A percentile compares a stretch with the other conserved stretches of the same genome.
phyloP scores from a whole-genome alignment of 92 coral and sea anemone species.

The Heteractis magnifica region DNA sequence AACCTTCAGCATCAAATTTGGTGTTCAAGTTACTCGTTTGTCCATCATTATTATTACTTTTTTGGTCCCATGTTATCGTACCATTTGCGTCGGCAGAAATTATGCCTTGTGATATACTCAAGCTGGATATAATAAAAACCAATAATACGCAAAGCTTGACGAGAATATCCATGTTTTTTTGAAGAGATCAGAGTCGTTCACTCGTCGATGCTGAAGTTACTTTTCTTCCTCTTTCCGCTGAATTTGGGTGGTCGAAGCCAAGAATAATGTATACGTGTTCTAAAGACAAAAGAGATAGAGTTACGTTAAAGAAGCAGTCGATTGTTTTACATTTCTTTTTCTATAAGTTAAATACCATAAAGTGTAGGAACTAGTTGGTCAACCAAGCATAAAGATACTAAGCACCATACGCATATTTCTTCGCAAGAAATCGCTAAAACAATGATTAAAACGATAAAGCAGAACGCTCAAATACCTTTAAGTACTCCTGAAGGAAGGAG shows the following conservation, averaged over 20 bases:
- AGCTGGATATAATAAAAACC: conserved; percentile 5
- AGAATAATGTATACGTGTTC: conserved; percentile 8
- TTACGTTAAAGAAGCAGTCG: background rate
- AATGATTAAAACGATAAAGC: background rate
- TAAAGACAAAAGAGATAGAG: background rate
- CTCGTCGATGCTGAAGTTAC: background rate
- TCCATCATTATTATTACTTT: background rate
- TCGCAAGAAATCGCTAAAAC: background rate
- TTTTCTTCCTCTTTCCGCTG: background rate
- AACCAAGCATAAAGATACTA: background rate
- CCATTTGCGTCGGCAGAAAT: background rate
- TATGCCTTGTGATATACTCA: conserved; percentile 4
- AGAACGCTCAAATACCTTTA: background rate
- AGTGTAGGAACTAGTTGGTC: background rate
- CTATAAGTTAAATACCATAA: background rate
- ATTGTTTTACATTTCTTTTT: background rate
- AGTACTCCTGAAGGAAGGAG: background rate
- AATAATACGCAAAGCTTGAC: conserved; percentile 14
- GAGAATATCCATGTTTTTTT: conserved; percentile 10
- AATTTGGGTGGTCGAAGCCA: background rate
- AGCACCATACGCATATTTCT: background rate
- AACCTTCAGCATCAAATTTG: conserved; percentile 76
- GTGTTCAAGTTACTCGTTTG: conserved; percentile 34
- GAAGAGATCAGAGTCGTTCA: background rate
- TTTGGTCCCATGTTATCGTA: background rate